These are phyloP conservation scores for Dysmachus trigonus DNA, from an alignment of 2,888 invertebrate genomes.

Conservation along the genomic window DNA sequence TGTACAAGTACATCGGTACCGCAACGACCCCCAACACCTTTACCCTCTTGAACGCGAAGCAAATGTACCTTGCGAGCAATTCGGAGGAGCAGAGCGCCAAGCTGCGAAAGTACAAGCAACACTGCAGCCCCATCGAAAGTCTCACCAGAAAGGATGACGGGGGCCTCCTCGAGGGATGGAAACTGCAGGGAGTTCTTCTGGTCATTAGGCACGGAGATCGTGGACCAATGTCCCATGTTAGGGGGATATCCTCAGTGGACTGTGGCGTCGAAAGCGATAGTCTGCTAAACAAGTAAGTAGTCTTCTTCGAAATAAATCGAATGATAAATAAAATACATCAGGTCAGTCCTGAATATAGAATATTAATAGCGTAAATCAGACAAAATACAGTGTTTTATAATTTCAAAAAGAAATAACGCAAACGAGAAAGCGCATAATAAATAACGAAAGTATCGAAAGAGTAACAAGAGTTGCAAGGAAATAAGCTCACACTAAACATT, in stretches of 20 bases:
- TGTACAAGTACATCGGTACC: conserved; percentile 81
- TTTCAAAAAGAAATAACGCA: no score
- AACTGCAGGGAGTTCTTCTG: conserved; percentile 69
- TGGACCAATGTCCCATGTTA: conserved; percentile 84
- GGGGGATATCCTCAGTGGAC: conserved; percentile 79
- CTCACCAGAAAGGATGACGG: conserved; percentile 78
- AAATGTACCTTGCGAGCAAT: conserved; percentile 48
- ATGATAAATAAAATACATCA: not conserved
- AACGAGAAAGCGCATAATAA: no score
- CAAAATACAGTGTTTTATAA: no score
- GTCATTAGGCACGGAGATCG: conserved; percentile 90
- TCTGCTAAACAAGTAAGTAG: conserved; percentile 59
- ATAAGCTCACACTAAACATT: no score
- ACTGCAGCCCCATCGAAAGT: conserved; percentile 78
- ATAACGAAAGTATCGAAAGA: no score
- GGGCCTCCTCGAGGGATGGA: conserved; percentile 63
- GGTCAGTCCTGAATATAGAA: no score
- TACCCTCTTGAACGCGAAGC: conserved; percentile 54
- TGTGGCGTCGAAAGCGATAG: conserved; percentile 71
- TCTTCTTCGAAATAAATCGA: conserved; percentile 39
- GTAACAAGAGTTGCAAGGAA: no score
- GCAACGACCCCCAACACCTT: conserved; percentile 60
- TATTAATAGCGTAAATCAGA: no score
- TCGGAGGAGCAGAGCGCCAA: conserved; percentile 69
- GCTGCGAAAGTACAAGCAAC: conserved; percentile 72